phyloP scores from a whole-genome alignment of 2,888 invertebrate genomes.

The Galerucella pusilla region DNA sequence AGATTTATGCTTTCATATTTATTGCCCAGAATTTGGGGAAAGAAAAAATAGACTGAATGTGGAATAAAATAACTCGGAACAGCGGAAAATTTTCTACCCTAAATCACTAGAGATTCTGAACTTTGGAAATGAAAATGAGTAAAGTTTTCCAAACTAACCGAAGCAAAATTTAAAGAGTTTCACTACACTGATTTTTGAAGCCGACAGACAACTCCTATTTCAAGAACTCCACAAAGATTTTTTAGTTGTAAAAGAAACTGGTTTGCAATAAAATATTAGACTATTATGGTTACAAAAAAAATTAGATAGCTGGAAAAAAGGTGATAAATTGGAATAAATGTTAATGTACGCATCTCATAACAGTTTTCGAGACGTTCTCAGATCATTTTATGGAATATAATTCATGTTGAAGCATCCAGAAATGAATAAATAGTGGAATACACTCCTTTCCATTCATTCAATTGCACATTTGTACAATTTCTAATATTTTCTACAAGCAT shows the following conservation, averaged over 20 bases:
- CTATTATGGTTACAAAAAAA: not conserved
- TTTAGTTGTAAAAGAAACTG: not conserved
- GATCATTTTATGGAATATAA: no score
- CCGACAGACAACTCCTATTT: not conserved
- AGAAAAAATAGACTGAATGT: constrained; percentile 6
- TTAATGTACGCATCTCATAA: no score
- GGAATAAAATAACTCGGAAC: constrained; percentile 18
- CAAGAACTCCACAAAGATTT: not conserved
- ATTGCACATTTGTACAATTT: no score
- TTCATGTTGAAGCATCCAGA: no score
- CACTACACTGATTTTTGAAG: constrained; percentile 18
- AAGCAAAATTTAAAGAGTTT: constrained; percentile 27
- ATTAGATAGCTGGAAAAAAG: no score
- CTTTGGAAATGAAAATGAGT: constrained; percentile 35
- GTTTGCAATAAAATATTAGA: not conserved
- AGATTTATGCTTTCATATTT: constrained; percentile 1
- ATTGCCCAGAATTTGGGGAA: not conserved
- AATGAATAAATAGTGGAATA: no score
- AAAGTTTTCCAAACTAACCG: constrained; percentile 33
- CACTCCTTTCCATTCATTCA: no score
- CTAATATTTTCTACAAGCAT: no score
- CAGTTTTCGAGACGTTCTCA: no score
- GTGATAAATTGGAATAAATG: no score
- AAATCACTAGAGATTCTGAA: constrained; percentile 31
- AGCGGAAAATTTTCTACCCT: constrained; percentile 29